These are phyloP conservation scores for Sminthurides bifidus DNA, from an alignment of 1,140 invertebrate genomes.

Conservation along the genomic window DNA sequence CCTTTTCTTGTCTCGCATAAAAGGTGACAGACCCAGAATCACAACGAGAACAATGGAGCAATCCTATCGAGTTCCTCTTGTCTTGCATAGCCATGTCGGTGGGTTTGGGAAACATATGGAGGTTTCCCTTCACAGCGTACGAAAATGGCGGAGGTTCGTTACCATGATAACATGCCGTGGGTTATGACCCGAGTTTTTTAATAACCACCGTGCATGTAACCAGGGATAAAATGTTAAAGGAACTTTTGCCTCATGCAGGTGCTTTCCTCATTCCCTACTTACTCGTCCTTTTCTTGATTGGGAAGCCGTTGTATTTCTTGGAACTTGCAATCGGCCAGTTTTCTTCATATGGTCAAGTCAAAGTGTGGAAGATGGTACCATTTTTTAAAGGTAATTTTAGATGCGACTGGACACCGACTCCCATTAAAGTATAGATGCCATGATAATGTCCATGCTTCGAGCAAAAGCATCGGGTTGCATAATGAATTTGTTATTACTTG, in stretches of 20 bases:
- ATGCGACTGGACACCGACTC: too few species aligned
- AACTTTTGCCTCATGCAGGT: too few species aligned
- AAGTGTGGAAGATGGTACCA: constrained; percentile 15
- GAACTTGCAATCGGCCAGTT: constrained; percentile 45
- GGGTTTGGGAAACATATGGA: constrained; percentile 43
- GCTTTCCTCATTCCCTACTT: constrained; percentile 43
- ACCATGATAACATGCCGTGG: constrained; percentile 26
- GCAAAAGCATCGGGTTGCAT: constrained; percentile 1
- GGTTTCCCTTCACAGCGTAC: constrained; percentile 42
- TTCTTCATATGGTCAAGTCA: constrained; percentile 23
- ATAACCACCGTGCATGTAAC: too few species aligned
- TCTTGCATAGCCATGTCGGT: constrained; percentile 43
- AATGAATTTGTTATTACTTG: not conserved
- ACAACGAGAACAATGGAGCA: constrained; percentile 33
- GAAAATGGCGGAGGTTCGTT: constrained; percentile 43
- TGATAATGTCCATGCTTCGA: not conserved
- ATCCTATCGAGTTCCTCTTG: constrained; percentile 36
- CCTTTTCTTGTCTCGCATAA: too few species aligned
- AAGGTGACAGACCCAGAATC: too few species aligned
- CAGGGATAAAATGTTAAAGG: not conserved
- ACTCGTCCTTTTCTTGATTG: constrained; percentile 45
- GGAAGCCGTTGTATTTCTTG: constrained; percentile 43
- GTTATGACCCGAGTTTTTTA: too few species aligned
- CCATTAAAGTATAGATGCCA: too few species aligned
- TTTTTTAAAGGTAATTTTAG: constrained; percentile 36